A percentile compares a stretch with the other conserved stretches of the same genome.
Conservation (phyloP, 1,140 invertebrate species). For the Ips nitidus region DNA sequence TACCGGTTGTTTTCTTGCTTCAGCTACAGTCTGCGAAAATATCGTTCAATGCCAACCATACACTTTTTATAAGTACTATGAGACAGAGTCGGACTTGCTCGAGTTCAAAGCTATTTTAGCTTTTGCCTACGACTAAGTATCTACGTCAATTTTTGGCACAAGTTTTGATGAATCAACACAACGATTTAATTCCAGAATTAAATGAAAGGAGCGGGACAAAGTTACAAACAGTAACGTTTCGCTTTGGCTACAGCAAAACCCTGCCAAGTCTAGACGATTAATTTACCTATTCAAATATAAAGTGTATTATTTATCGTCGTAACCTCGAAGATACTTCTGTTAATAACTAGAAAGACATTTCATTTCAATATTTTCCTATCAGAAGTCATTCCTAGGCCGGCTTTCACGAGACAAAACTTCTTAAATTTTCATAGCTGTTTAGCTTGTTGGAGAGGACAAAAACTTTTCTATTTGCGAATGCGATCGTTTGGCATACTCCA, state of each 20-base stretch:
- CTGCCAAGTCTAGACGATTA: slow-evolving; percentile 21
- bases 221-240: slow-evolving; percentile 1
- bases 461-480: too few relatives aligned
- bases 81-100: not conserved
- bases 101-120: not conserved
- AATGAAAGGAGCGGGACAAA: slow-evolving; percentile 4
- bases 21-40: slow-evolving; percentile 2
- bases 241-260: not conserved
- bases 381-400: too few relatives aligned
- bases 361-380: too few relatives aligned
- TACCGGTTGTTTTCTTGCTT: not conserved
- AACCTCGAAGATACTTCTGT: too few relatives aligned
- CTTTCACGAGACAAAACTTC: too few relatives aligned
- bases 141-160: not conserved
- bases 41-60: slow-evolving; percentile 1
- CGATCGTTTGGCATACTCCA: too few relatives aligned
- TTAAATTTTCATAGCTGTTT: too few relatives aligned
- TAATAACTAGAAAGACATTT: too few relatives aligned
- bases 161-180: slow-evolving; percentile 13
- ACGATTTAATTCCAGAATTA: slow-evolving; percentile 20
- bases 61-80: not conserved
- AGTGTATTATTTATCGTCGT: not conserved
- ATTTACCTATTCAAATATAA: slow-evolving; percentile 12
- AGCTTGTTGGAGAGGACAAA: too few relatives aligned
- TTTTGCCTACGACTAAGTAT: not conserved